phyloP scores from a whole-genome alignment of 2,113 vertebrate species.

The Halichoeres trimaculatus region DNA sequence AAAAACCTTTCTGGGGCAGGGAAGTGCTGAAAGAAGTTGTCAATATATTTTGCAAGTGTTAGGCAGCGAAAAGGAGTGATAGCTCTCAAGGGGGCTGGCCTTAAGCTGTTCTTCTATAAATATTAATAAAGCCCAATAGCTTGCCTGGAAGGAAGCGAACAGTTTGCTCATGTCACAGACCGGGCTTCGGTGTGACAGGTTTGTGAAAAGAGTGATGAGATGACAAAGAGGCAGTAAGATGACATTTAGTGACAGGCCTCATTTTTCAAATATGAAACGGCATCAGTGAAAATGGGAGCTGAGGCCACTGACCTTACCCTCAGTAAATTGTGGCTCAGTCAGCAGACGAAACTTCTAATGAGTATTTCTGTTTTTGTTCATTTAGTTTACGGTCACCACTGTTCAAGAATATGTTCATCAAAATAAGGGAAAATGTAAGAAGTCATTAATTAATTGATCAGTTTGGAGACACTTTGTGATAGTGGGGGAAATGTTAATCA shows the following conservation, averaged over 20 bases:
- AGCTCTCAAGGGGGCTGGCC: slow-evolving; percentile 81
- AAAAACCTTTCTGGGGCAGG: slow-evolving; percentile 32
- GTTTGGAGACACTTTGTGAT: background rate
- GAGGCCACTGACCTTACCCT: slow-evolving; percentile 52
- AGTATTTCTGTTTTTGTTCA: no score
- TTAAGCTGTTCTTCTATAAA: slow-evolving; percentile 84
- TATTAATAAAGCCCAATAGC: slow-evolving; percentile 83
- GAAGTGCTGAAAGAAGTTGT: slow-evolving; percentile 72
- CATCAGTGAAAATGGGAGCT: slow-evolving; percentile 49
- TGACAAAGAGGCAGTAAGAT: slow-evolving; percentile 70
- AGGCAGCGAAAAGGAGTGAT: slow-evolving; percentile 75
- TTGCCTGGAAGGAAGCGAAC: slow-evolving; percentile 82
- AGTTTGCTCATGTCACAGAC: slow-evolving; percentile 77
- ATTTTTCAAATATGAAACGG: slow-evolving; percentile 72
- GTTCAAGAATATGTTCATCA: background rate
- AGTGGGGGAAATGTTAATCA: no score
- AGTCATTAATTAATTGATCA: background rate
- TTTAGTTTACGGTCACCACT: background rate
- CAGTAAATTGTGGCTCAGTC: slow-evolving; percentile 15
- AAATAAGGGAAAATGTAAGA: background rate
- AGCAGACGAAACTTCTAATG: slow-evolving; percentile 23
- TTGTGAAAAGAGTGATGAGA: slow-evolving; percentile 70
- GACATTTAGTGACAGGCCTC: slow-evolving; percentile 75
- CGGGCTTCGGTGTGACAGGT: slow-evolving; percentile 75
- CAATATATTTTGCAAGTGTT: slow-evolving; percentile 82